Percentiles rank a stretch among this genome's conserved stretches.
Conservation (phyloP, 2,113 vertebrate species). For the Lota lota region DNA sequence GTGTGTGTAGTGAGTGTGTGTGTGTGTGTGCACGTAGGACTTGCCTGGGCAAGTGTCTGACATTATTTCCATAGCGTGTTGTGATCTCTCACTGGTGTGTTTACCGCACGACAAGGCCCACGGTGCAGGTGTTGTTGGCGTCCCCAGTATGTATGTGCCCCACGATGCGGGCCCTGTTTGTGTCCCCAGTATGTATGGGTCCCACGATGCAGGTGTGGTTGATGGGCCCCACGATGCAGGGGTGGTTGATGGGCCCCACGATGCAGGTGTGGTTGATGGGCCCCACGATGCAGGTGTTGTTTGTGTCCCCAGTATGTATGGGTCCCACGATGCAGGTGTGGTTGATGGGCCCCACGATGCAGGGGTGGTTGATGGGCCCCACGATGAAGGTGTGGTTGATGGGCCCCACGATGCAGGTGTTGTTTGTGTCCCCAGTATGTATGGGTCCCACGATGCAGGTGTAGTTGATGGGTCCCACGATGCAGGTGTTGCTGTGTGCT, state of each 20-base stretch:
- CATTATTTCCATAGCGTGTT: slow-evolving; percentile 59
- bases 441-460: slow-evolving; percentile 31
- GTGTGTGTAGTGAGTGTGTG: slow-evolving; percentile 11
- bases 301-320: too few species aligned
- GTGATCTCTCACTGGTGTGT: slow-evolving; percentile 39
- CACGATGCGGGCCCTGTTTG: slow-evolving; percentile 12
- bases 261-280: too few species aligned
- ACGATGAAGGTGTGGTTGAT: slow-evolving; percentile 4
- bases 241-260: slow-evolving; percentile 36
- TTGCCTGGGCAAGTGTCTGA: slow-evolving; percentile 73
- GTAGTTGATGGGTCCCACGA: slow-evolving; percentile 33
- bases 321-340: too few species aligned
- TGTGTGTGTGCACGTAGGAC: slow-evolving; percentile 54
- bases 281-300: too few species aligned
- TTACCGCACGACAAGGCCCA: slow-evolving; percentile 35
- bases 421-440: slow-evolving; percentile 36
- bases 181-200: slow-evolving; percentile 49
- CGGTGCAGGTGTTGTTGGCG: slow-evolving; percentile 25
- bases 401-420: slow-evolving; percentile 32
- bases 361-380: slow-evolving; percentile 31
- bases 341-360: slow-evolving; percentile 35
- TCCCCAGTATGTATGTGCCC: slow-evolving; percentile 45
- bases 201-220: slow-evolving; percentile 22
- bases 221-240: slow-evolving; percentile 29
- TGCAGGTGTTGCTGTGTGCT: slow-evolving; percentile 32